Evolutionary conservation across 2,797 vertebrate species (phyloP), one percentile per base, ranked within the genome.

Genomic region (Phylloscopus collybita): DNA sequence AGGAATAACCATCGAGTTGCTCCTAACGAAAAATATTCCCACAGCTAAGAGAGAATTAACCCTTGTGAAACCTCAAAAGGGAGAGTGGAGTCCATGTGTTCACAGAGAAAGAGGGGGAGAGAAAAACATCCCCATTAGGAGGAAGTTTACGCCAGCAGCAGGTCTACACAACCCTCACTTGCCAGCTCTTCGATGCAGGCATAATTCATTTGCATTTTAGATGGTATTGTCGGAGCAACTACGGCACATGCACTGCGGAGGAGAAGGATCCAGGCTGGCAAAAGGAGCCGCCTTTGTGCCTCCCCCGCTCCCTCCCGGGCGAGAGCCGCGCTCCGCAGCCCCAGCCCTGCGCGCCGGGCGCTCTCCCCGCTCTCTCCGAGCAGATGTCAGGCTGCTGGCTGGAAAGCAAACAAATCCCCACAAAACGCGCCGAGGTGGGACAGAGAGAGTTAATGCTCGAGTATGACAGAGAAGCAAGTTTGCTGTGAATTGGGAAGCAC

Each of bases 401-500:
- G 36, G 38, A 94, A 92, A 95, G 74, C 87, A 6, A 61, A 64
- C 84, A 88, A 95, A 88, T 9, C 65, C 81, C 92, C 70, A 38
- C 71, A 49, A 50, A 94, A 74, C 76, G 80, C 92, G 5, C 90
- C 85, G 85, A 94, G 80, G 96, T 94, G 97, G 96, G 95, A 94
- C 88, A 90, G 66, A 97, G 96, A 97, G 96, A 97, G 97, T 98
- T 98, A 97, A 98, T 67, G 93, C 93, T 74, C 64, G 78, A 49
- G 42, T 97, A 96, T 97, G 97, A 96, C 96, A 97, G 96, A 90
- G 94, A 98, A 96, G 97, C 95, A 95, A 97, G 98, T 98, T 98
- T 97, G 94, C 97, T 96, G 96, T 98, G 97, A 98, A 97, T 95
- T 96, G 96, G 97, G 97, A 98, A 98, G 96, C 98, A 98, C 95